A percentile compares a stretch with the other conserved stretches of the same genome.
phyloP scores from a whole-genome alignment of 2,888 invertebrate genomes.

The Lacanobia wlatinum region DNA sequence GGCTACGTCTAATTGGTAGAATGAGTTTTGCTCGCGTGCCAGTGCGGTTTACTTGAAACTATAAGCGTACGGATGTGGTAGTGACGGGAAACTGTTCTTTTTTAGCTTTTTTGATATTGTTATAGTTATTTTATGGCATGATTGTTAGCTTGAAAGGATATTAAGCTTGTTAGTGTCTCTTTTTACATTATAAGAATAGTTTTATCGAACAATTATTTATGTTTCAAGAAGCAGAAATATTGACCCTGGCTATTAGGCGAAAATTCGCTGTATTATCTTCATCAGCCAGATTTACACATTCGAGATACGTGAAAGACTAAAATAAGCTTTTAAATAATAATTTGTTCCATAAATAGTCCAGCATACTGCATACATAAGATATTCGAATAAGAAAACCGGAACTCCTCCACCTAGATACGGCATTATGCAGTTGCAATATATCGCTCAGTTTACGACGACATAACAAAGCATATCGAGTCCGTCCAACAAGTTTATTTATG shows the following conservation, averaged over 20 bases:
- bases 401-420: conserved; percentile 21
- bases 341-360: not conserved
- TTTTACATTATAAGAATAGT: not conserved
- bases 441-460: conserved; percentile 44
- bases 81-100: conserved; percentile 45
- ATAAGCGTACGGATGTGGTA: conserved; percentile 68
- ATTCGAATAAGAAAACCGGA: not conserved
- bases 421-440: conserved; percentile 54
- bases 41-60: conserved; percentile 74
- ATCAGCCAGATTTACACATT: too few relatives aligned
- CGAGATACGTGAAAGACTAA: not conserved
- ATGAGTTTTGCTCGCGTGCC: conserved; percentile 85
- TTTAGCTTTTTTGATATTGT: conserved; percentile 17
- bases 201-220: too few relatives aligned
- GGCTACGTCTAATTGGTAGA: conserved; percentile 86
- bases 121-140: conserved; percentile 18
- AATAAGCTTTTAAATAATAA: not conserved
- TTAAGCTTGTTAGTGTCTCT: not conserved
- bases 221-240: too few relatives aligned
- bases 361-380: not conserved
- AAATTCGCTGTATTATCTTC: too few relatives aligned
- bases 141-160: conserved; percentile 12
- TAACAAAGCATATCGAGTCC: conserved; percentile 46
- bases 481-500: conserved; percentile 59
- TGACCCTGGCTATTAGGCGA: too few relatives aligned